Evolutionary conservation across 1,140 invertebrate species (phyloP), one percentile per base, ranked within the genome.

Genomic region (Tribolium castaneum): DNA sequence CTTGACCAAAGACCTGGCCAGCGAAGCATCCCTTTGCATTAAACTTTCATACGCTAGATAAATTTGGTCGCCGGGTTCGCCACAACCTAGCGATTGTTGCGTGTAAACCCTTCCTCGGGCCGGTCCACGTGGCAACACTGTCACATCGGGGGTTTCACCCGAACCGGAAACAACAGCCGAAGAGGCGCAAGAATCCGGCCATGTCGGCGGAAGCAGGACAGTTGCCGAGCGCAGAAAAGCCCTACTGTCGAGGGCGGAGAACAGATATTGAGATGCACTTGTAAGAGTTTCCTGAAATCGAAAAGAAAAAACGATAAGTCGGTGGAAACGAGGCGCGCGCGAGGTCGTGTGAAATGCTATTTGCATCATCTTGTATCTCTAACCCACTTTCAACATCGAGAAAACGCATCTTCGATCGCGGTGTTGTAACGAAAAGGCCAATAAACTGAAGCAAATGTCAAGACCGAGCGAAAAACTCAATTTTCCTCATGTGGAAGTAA

Each of bases 81-180:
- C 90, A 78, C 91, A 92, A 0, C 90, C 89, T 6, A 87, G 79
- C 6, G 89, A 88, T 84, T 92, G 91, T 80, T 91, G 89, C 0
- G 91, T 91, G 88, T 89, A 92, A 34, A 86, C 77, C 70, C 89
- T 85, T 3, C 89, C 89, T 79, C 89, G 88, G 3, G 89, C 85
- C 0, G 89, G 89, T 80, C 90, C 90, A 5, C 87, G 84, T 2
- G 85, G 82, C 9, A 87, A 86, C 1, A 92, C 82, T n/a, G 86
- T 85, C n/a, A 92, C 84, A 80, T 91, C 88, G 10, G 89, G 84
- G 13, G 81, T 79, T 81, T 89, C 88, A 12, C 89, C 89, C 51
- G 84, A 85, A 16, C 86, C 84, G 10, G 85, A 83, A n/a, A 81
- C 70, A 16, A 87, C 86, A 30, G 78, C 76, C 70, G 81, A 82